These are phyloP conservation scores for Theocolax elegans DNA, from an alignment of 1,140 invertebrate species.

Conservation along the genomic window DNA sequence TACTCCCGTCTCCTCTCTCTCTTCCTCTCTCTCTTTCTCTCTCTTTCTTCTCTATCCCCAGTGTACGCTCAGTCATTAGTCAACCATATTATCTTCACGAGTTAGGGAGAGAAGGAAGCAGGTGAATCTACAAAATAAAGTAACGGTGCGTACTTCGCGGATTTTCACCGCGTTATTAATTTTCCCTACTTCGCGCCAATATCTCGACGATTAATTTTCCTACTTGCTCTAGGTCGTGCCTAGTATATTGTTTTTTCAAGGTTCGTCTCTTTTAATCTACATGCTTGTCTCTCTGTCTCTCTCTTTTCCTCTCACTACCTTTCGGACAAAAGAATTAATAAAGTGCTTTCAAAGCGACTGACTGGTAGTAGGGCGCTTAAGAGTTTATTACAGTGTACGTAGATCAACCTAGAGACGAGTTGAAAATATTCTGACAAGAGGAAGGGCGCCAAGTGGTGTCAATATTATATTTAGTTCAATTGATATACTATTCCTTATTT, in stretches of 20 bases:
- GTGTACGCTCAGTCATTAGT: background rate
- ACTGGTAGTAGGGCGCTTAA: background rate
- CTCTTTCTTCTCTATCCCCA: background rate
- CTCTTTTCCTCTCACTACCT: too few relatives aligned
- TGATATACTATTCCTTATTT: conserved; percentile 9
- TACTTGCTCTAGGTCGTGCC: too few relatives aligned
- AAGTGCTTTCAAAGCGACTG: background rate
- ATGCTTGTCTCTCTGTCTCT: too few relatives aligned
- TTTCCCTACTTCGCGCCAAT: background rate
- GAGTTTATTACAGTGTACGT: background rate
- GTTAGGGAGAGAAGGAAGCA: too few relatives aligned
- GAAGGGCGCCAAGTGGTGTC: background rate
- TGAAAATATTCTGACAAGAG: too few relatives aligned
- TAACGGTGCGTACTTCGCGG: background rate
- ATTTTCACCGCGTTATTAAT: background rate
- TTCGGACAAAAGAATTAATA: conserved; percentile 4
- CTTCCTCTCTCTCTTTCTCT: background rate
- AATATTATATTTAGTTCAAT: conserved; percentile 27
- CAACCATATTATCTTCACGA: background rate
- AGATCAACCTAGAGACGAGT: too few relatives aligned
- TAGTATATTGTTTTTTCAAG: too few relatives aligned
- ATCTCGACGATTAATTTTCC: too few relatives aligned
- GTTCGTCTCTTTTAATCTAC: too few relatives aligned
- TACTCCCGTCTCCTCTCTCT: background rate
- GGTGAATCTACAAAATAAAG: too few relatives aligned